Percentiles rank a stretch among this genome's conserved stretches.
Conservation (phyloP, 2,888 invertebrate genomes). For the Epirrhoe alternata region DNA sequence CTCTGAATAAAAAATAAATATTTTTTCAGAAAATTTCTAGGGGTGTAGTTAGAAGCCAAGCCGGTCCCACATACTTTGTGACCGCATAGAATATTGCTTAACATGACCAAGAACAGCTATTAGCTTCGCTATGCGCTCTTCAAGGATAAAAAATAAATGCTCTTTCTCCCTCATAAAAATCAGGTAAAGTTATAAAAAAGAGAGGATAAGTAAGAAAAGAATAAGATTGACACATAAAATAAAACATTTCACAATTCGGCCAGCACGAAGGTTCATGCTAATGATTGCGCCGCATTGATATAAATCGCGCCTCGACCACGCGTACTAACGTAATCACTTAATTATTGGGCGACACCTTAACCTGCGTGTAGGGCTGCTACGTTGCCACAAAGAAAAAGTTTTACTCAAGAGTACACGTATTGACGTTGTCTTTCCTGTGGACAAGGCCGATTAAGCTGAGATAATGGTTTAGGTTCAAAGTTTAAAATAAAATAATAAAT, state of each 20-base stretch:
- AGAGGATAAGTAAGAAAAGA: not conserved
- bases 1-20: no score
- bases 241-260: constrained; percentile 22
- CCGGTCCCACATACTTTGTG: no score
- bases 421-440: no score
- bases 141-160: no score
- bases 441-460: no score
- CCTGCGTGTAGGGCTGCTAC: constrained; percentile 56
- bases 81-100: no score
- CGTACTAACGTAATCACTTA: constrained; percentile 82
- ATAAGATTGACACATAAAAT: constrained; percentile 30
- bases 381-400: constrained; percentile 45
- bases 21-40: no score
- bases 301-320: constrained; percentile 77
- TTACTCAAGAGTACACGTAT: not conserved
- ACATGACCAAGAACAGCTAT: no score
- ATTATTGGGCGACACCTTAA: constrained; percentile 81
- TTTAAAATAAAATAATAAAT: no score
- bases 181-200: not conserved
- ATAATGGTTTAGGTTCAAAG: no score
- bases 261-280: constrained; percentile 51
- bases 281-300: constrained; percentile 73
- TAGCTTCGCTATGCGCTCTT: no score
- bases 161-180: not conserved
- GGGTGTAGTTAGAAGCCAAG: no score